Evolutionary conservation across 2,113 vertebrate species (phyloP).

Genomic region (Cyrtonyx montezumae): DNA sequence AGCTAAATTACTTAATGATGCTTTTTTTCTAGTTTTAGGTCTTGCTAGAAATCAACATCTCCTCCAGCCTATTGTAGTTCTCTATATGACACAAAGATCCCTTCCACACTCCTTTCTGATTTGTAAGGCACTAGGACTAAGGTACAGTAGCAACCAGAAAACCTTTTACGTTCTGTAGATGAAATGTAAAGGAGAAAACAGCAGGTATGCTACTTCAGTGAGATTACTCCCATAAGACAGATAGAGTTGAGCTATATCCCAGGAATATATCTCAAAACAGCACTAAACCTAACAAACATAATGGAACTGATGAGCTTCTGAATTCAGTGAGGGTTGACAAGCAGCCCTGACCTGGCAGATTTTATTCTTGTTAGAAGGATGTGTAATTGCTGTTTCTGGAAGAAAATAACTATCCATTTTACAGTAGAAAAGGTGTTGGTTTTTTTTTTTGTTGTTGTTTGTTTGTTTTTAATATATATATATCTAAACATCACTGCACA

Average conservation of each 20-base stretch:
- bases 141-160: neutral
- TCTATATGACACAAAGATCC: neutral
- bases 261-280: neutral
- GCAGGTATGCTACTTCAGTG: neutral
- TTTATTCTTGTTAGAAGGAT: neutral
- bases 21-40: neutral
- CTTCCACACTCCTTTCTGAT: neutral
- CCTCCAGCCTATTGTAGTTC: neutral
- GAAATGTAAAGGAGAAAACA: neutral
- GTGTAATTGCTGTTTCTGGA: neutral
- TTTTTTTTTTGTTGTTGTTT: too few relatives aligned
- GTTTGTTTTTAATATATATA: too few relatives aligned
- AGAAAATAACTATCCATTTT: neutral
- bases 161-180: neutral
- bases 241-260: neutral
- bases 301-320: neutral
- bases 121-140: neutral
- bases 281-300: neutral
- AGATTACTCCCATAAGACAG: neutral
- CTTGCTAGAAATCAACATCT: neutral
- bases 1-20: neutral
- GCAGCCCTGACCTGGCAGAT: neutral
- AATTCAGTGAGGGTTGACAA: neutral
- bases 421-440: neutral
- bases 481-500: neutral